phyloP scores from a whole-genome alignment of 2,797 vertebrate genomes.

The Acanthurus tractus region DNA sequence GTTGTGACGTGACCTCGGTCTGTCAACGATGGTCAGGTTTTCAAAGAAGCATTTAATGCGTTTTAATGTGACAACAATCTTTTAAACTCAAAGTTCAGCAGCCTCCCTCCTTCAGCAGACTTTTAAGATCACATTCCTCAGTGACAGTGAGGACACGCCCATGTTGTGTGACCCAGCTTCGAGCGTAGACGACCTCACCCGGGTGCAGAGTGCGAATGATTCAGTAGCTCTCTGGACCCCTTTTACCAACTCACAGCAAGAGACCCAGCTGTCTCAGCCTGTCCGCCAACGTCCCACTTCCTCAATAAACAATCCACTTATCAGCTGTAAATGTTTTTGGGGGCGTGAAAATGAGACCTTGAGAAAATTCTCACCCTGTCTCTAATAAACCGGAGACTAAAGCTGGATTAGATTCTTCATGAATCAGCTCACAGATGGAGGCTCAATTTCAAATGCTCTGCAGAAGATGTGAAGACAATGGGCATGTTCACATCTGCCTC shows the following conservation, averaged over 20 bases:
- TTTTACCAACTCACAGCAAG: not conserved
- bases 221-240: slow-evolving; percentile 10
- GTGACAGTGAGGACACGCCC: slow-evolving; percentile 37
- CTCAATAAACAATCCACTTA: slow-evolving; percentile 52
- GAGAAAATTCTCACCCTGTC: slow-evolving; percentile 30
- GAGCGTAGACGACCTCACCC: not conserved
- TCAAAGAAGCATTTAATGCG: slow-evolving; percentile 20
- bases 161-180: not conserved
- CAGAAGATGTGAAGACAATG: not conserved
- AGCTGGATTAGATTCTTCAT: not conserved
- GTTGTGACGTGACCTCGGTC: not conserved
- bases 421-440: not conserved
- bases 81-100: too few species aligned
- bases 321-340: slow-evolving; percentile 59
- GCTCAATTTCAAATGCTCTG: slow-evolving; percentile 13
- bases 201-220: not conserved
- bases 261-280: slow-evolving; percentile 21
- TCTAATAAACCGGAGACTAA: not conserved
- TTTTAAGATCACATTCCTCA: slow-evolving; percentile 7
- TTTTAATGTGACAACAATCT: not conserved
- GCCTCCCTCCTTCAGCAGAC: too few species aligned
- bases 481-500: not conserved
- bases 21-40: slow-evolving; percentile 6
- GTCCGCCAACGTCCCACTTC: not conserved
- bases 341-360: slow-evolving; percentile 42